Base-by-base conservation (phyloP, 1,140 invertebrate species). In the Lysiphlebus fabarum region DNA sequence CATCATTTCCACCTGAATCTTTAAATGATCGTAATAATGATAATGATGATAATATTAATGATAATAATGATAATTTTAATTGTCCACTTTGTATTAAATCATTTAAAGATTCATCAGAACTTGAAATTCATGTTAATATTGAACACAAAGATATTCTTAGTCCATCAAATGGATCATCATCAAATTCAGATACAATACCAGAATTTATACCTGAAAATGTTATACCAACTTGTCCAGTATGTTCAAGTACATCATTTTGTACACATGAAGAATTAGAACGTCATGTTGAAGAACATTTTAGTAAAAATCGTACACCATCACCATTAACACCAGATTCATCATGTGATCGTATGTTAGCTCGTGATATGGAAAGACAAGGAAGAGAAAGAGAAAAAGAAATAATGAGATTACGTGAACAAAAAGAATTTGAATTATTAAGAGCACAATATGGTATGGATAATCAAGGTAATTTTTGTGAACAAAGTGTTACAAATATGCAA, bases 361-460 rank as follows among this genome's bases (percentile, higher is more conserved):
- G 83, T 47, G 84, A 86, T 62, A 81, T 86, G 70, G 84, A 85
- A 66, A 84, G 81, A 59, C 73, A 77, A 17, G 90, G 92, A 62
- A 83, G 85, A 59, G 88, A 90, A 70, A 72, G 77, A 17, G 90
- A 92, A 61, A 83, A 85, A 59, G 88, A 90, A 70, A 87, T 87
- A 2, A 82, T 88, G 67, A 83, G 83, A 53, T 80, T 86, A 57
- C 77, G 87, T 42, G 90, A 93, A 70, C 86, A 91, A 67, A 82
- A 87, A 58, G 90, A 93, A 73, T 93, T 92, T 75, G 88, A 91
- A 68, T 77, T 90, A 74, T 71, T 93, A 10, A 82, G 89, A 67
- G 90, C 90, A 9, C 89, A 91, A 70, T 93, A 93, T 76, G 92
- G 92, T 1, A 93, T 94, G 91, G 90, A 92, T 67, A 90, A 91